Base-by-base conservation (phyloP, 2,797 vertebrate species). In the Esox lucius region DNA sequence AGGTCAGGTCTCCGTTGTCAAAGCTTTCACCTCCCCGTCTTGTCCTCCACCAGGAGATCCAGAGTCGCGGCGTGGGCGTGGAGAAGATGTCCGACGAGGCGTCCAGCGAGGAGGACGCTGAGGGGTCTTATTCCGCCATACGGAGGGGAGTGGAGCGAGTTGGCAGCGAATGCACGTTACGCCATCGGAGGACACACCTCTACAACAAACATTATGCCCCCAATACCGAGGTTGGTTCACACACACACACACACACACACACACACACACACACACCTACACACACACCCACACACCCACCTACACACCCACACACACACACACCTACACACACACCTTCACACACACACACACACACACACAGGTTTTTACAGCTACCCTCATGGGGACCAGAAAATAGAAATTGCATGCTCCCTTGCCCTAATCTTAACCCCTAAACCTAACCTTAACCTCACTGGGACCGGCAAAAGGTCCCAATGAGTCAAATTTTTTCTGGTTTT, bases 51-150 rank as follows among this genome's bases (percentile, higher is more conserved):
- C 81, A 98, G 95, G 96, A 96, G 76, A 78, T 56, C 56, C 56
- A 59, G 56, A 59, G n/a, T 11, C 91, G 53, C 24, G 56, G 48
- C 1, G 26, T 35, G 92, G 90, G 80, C 4, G 61, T 89, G 71
- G 84, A 91, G 75, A 94, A 95, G 85, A 39, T 95, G 0, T 98
- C 97, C 0, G 98, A 99, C 56, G 98, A 99, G 82, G 97, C 96
- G 5, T 99, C 98, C 62, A 99, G 97, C 28, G 98, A 99, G 82
- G 98, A 99, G 80, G 97, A 97, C 71, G 96, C 95, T 2, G 97
- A 97, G 69, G 84, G 93, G 2, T 93, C 95, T 64, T 98, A 97
- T 83, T 88, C 90, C 16, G 42, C 92, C 71, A 89, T 94, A 64
- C 94, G 94, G 72, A 94, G 88, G 7, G 87, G 86, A 0, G 84